Evolutionary conservation across 1,140 invertebrate genomes (phyloP).

Genomic region (Lordiphosa clarofinis): DNA sequence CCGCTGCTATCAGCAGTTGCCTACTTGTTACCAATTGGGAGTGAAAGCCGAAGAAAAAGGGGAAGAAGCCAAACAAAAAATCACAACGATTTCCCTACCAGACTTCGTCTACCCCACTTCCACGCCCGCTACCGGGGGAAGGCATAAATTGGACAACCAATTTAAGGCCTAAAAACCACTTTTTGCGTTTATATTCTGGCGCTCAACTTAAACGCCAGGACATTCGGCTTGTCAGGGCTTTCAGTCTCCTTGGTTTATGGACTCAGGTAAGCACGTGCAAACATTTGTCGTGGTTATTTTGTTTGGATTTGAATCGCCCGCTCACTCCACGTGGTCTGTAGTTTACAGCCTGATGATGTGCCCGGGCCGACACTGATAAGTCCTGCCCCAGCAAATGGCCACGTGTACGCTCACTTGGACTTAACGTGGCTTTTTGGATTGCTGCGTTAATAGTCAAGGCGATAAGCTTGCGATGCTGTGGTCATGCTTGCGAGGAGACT

Average conservation of each 20-base stretch:
- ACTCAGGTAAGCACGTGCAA: conserved; percentile 69
- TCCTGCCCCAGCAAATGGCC: conserved; percentile 44
- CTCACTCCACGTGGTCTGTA: conserved; percentile 24
- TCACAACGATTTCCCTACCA: conserved; percentile 27
- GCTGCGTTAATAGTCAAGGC: conserved; percentile 61
- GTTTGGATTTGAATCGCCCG: conserved; percentile 71
- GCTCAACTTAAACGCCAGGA: conserved; percentile 63
- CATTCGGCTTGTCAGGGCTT: conserved; percentile 21
- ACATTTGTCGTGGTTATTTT: conserved; percentile 75
- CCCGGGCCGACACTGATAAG: conserved; percentile 45
- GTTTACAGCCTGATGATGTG: conserved; percentile 67
- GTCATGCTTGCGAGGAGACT: conserved; percentile 3
- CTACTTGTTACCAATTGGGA: conserved; percentile 49
- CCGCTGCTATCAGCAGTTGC: conserved; percentile 58
- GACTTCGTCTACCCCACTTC: conserved; percentile 18
- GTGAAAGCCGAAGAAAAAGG: conserved; percentile 8
- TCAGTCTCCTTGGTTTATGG: conserved; percentile 51
- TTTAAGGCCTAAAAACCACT: conserved; percentile 77
- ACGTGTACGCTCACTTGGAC: conserved; percentile 47
- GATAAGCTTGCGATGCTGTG: conserved; percentile 50
- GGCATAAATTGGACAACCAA: conserved; percentile 75
- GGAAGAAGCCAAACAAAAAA: conserved; percentile 22
- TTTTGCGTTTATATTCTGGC: conserved; percentile 67
- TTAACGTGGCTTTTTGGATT: conserved; percentile 66
- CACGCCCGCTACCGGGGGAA: conserved; percentile 33